Percentiles rank a stretch among this genome's conserved stretches.
Evolutionary conservation across 2,113 vertebrate species (phyloP).

Genomic region (Heterocephalus glaber): DNA sequence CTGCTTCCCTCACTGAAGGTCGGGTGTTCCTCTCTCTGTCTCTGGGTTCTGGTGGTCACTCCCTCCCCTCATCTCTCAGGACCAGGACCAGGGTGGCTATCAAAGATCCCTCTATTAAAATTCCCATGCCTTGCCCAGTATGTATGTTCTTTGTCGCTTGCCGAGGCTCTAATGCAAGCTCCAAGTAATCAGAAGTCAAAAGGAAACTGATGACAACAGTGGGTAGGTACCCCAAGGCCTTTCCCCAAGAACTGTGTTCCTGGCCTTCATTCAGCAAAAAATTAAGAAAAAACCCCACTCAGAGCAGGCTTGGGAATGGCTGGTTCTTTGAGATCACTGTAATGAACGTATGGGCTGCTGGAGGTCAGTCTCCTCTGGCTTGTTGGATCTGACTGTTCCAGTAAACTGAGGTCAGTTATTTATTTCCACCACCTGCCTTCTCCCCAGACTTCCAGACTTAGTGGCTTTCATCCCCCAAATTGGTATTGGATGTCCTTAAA

Average conservation of each 20-base stretch:
- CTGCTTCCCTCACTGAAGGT: neutral
- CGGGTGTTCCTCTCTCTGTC: neutral
- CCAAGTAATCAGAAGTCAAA: neutral
- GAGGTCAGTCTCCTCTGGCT: neutral
- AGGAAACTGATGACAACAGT: neutral
- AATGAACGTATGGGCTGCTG: accelerated
- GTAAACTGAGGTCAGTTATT: neutral
- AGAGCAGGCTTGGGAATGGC: neutral
- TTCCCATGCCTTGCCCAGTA: neutral
- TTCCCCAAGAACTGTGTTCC: neutral
- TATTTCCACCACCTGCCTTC: neutral
- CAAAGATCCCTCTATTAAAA: neutral
- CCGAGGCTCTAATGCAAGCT: neutral
- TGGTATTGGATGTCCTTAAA: neutral
- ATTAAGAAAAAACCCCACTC: neutral
- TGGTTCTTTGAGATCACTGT: neutral
- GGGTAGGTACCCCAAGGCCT: too few species aligned
- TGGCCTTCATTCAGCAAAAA: neutral
- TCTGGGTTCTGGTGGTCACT: neutral
- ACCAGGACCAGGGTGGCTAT: neutral
- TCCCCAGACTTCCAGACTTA: neutral
- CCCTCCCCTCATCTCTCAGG: neutral
- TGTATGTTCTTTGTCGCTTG: neutral
- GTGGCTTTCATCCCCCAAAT: neutral
- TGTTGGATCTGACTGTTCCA: neutral